Conservation (phyloP, 1,140 invertebrate species). For the Bombus pascuorum region DNA sequence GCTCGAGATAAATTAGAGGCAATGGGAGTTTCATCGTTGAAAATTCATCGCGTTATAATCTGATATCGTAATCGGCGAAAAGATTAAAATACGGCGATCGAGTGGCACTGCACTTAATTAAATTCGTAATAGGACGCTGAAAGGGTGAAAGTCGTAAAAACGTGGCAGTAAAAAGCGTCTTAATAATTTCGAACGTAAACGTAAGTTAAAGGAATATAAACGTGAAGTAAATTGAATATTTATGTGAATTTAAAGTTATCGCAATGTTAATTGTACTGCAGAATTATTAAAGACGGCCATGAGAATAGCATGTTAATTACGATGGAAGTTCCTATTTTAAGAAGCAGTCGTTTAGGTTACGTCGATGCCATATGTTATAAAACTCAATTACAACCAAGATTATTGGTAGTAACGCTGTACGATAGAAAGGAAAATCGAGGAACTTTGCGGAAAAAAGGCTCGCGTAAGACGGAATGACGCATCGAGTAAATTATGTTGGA, state of each 20-base stretch:
- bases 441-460: not conserved
- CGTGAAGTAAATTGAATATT: too few relatives aligned
- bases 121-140: not conserved
- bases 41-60: not conserved
- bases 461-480: not conserved
- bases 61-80: not conserved
- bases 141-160: not conserved
- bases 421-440: not conserved
- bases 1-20: not conserved
- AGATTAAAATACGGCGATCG: not conserved
- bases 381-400: too few relatives aligned
- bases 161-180: not conserved
- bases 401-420: not conserved
- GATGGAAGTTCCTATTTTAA: too few relatives aligned
- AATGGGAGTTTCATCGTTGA: not conserved
- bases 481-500: not conserved
- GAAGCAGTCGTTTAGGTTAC: too few relatives aligned
- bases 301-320: too few relatives aligned
- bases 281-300: too few relatives aligned
- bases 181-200: not conserved
- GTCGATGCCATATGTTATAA: too few relatives aligned
- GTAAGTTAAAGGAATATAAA: not conserved
- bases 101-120: not conserved
- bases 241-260: too few relatives aligned
- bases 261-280: too few relatives aligned